Base-by-base conservation (phyloP, 2,113 vertebrate species). In the Dunckerocampus dactyliophorus region DNA sequence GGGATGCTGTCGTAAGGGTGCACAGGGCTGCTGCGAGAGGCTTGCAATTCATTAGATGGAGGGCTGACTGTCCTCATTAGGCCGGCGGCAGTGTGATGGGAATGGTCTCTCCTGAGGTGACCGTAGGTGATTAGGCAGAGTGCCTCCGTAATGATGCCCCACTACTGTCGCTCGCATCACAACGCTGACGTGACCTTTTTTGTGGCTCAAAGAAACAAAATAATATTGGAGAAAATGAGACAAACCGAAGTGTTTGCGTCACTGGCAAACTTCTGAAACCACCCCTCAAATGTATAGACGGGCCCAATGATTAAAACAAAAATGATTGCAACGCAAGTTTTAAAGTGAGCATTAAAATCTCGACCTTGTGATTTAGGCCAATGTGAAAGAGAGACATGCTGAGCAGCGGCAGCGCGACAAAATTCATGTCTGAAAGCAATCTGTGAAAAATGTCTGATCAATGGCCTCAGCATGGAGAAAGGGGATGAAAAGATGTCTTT, bases 401-500 rank as follows among this genome's bases (percentile, higher is more conserved):
- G 80, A 72, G 85, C 61, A 46, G 70, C 64, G 31, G 42, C 67
- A 15, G 22, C 48, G 65, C 39, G 31, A 53, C 62, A 77, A 76
- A 87, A 85, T 80, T 69, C 72, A 70, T 63, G 83, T 82, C 82
- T 84, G 81, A 80, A 76, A 83, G 80, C 80, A 70, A 80, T 75
- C 73, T 75, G 59, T 70, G 74, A 82, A 54, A 76, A 74, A 80
- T 39, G 80, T 71, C 76, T 77, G 84, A 86, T 86, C 84, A 85
- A 83, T 83, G 75, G 76, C 52, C 7, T 51, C 63, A 69, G 75
- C 79, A 74, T 75, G 63, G 67, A 76, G 79, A 77, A 58, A 61
- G 72, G 63, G 77, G 80, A 85, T 85, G 82, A 83, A 88, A 88
- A 82, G 76, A 77, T 62, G 78, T 80, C 80, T 84, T 83, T 80